Percentiles rank a stretch among this genome's conserved stretches.
Evolutionary conservation across 1,140 invertebrate genomes (phyloP).

Genomic region (Halictus rubicundus): DNA sequence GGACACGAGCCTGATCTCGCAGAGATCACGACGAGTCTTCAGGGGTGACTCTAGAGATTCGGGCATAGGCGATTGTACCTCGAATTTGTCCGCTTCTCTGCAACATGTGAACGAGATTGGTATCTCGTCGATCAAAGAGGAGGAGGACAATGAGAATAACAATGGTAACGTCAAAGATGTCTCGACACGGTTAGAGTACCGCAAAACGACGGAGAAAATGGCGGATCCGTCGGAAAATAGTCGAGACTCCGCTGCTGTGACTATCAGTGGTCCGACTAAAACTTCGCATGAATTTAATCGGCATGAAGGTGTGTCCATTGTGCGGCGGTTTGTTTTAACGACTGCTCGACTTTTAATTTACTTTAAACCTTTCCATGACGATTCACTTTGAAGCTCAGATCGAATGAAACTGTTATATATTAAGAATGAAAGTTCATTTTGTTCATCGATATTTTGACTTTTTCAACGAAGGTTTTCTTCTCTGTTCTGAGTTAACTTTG

Average conservation of each 20-base stretch:
- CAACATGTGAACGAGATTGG: slow-evolving; percentile 54
- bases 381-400: no score
- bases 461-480: no score
- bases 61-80: slow-evolving; percentile 67
- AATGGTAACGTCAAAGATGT: neutral
- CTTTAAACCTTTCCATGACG: neutral
- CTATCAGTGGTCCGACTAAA: slow-evolving; percentile 49
- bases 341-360: neutral
- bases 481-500: no score
- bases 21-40: slow-evolving; percentile 66
- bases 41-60: slow-evolving; percentile 74
- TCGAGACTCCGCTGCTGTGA: neutral
- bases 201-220: neutral
- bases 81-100: slow-evolving; percentile 47
- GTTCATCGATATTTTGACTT: no score
- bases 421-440: no score
- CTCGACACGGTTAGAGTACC: neutral
- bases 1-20: slow-evolving; percentile 69
- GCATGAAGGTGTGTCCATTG: slow-evolving; percentile 63
- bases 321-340: slow-evolving; percentile 5
- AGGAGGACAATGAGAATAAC: slow-evolving; percentile 46
- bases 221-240: neutral
- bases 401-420: no score
- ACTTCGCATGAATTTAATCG: slow-evolving; percentile 59
- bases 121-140: slow-evolving; percentile 51